Percentiles rank a stretch among this genome's conserved stretches.
Evolutionary conservation across 2,113 vertebrate species (phyloP).

Genomic region (Chionodraco myersi): DNA sequence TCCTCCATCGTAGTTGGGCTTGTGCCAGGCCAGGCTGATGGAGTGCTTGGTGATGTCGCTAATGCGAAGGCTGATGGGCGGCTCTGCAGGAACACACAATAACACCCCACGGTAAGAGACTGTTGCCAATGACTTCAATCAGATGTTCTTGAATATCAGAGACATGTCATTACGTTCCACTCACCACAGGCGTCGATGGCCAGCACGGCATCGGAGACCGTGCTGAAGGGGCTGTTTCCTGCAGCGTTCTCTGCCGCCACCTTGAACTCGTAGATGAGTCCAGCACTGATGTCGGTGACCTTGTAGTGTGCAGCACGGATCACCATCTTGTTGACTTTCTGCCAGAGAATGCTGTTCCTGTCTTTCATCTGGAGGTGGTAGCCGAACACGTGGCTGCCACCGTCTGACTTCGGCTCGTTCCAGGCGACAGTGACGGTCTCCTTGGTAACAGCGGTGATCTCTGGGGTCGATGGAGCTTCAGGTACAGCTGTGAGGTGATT

Average conservation of each 20-base stretch:
- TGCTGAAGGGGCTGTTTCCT: slow-evolving; percentile 92
- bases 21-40: slow-evolving; percentile 91
- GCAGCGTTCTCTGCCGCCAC: slow-evolving; percentile 96
- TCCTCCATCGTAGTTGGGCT: slow-evolving; percentile 94
- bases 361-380: slow-evolving; percentile 99
- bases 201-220: slow-evolving; percentile 92
- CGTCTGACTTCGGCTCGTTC: slow-evolving; percentile 95
- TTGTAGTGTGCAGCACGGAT: slow-evolving; percentile 97
- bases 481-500: slow-evolving; percentile 85
- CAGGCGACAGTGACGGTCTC: slow-evolving; percentile 92
- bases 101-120: neutral
- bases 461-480: slow-evolving; percentile 91
- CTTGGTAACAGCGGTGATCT: slow-evolving; percentile 90
- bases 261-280: slow-evolving; percentile 98
- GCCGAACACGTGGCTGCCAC: slow-evolving; percentile 91
- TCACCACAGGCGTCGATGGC: slow-evolving; percentile 98
- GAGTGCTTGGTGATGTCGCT: slow-evolving; percentile 95
- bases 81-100: slow-evolving; percentile 84
- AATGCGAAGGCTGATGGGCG: slow-evolving; percentile 90
- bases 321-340: slow-evolving; percentile 92
- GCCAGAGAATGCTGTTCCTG: slow-evolving; percentile 97
- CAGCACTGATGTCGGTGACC: slow-evolving; percentile 89
- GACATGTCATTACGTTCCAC: slow-evolving; percentile 56
- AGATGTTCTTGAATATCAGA: neutral
- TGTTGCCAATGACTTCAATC: neutral